Evolutionary conservation across 2,888 invertebrate genomes (phyloP).

Genomic region (Apotomis turbidana): DNA sequence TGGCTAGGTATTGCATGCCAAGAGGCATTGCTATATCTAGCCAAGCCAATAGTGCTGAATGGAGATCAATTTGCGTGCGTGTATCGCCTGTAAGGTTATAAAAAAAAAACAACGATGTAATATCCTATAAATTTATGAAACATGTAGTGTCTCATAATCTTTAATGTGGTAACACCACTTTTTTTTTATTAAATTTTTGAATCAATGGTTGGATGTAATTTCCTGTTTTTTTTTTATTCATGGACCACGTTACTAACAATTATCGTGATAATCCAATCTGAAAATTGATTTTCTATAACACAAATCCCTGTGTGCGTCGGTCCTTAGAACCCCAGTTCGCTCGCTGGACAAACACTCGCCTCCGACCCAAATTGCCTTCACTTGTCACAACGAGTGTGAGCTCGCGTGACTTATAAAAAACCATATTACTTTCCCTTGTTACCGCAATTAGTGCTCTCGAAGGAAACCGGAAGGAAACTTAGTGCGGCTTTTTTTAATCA

Average conservation of each 20-base stretch:
- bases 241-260: background rate
- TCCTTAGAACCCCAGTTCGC: constrained; percentile 44
- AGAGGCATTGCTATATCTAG: too few species aligned
- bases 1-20: too few species aligned
- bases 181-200: too few species aligned
- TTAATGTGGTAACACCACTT: too few species aligned
- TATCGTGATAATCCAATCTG: constrained; percentile 3
- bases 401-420: constrained; percentile 65
- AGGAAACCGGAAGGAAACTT: constrained; percentile 15
- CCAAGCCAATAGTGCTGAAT: too few species aligned
- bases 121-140: too few species aligned
- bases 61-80: too few species aligned
- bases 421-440: constrained; percentile 59
- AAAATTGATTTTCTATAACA: constrained; percentile 1
- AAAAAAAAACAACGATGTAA: too few species aligned
- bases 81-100: too few species aligned
- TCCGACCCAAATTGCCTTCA: constrained; percentile 66
- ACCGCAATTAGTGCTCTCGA: constrained; percentile 55
- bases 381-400: constrained; percentile 58
- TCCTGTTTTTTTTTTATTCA: too few species aligned
- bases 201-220: too few species aligned
- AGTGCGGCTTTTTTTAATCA: constrained; percentile 15
- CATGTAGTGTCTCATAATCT: too few species aligned
- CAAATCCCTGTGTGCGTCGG: constrained; percentile 48
- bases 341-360: constrained; percentile 64